These are phyloP conservation scores for Bucco capensis DNA, from an alignment of 2,113 vertebrate species.

Conservation along the genomic window DNA sequence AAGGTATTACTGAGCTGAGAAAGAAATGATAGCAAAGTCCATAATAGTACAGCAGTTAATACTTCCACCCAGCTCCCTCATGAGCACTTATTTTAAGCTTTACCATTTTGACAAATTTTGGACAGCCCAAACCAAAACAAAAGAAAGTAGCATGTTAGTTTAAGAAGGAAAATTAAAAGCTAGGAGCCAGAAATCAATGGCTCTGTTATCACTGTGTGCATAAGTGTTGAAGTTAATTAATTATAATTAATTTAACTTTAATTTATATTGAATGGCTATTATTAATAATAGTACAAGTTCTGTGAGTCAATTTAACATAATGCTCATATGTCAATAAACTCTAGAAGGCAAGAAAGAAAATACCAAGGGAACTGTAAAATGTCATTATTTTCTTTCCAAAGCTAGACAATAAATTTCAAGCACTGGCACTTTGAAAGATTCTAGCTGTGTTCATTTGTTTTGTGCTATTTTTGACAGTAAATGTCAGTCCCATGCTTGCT, in stretches of 20 bases:
- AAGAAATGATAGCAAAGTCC: background rate
- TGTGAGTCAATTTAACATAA: background rate
- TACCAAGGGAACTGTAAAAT: background rate
- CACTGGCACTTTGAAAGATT: background rate
- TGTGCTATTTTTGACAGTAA: background rate
- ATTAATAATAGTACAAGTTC: background rate
- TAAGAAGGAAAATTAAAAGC: background rate
- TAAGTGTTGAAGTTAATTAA: background rate
- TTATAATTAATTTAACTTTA: background rate
- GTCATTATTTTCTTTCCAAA: conserved; percentile 10
- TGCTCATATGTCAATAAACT: background rate
- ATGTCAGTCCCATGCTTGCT: background rate
- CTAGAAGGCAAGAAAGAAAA: background rate
- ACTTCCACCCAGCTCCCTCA: background rate
- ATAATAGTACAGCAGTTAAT: background rate
- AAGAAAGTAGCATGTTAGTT: background rate
- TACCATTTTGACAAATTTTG: background rate
- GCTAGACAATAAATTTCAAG: background rate
- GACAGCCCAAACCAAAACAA: background rate
- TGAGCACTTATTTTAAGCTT: background rate
- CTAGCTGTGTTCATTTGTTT: background rate
- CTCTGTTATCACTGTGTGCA: background rate
- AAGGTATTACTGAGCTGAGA: background rate
- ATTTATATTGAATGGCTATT: background rate
- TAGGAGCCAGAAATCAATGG: background rate